A percentile compares a stretch with the other conserved stretches of the same genome.
phyloP scores from a whole-genome alignment of 2,888 invertebrate species.

The Sphaerophoria taeniata region DNA sequence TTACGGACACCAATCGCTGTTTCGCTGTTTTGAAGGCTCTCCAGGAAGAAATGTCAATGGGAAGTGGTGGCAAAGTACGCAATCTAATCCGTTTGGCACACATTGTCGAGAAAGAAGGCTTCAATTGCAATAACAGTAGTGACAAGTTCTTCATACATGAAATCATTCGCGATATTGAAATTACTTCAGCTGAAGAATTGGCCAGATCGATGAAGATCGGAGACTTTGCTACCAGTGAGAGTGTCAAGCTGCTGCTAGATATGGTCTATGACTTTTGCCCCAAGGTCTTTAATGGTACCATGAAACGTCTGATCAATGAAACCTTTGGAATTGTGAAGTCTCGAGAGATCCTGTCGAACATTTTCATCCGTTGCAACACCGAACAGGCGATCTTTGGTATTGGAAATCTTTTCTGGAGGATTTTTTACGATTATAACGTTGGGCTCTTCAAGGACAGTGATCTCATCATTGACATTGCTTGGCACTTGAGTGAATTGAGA shows the following conservation, averaged over 20 bases:
- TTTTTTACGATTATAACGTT: neutral
- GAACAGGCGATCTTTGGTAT: conserved; percentile 33
- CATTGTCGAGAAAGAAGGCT: neutral
- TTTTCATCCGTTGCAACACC: conserved; percentile 1
- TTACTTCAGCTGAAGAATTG: neutral
- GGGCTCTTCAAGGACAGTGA: neutral
- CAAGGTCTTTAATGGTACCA: conserved; percentile 15
- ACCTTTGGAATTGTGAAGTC: neutral
- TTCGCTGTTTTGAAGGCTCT: conserved; percentile 10
- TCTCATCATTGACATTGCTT: conserved; percentile 21
- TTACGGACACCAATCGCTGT: conserved; percentile 3
- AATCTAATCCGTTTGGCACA: conserved; percentile 5
- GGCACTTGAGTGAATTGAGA: neutral
- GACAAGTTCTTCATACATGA: neutral
- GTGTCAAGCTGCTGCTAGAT: neutral
- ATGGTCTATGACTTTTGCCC: conserved; percentile 16
- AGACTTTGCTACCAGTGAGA: neutral
- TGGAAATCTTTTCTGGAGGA: conserved; percentile 10
- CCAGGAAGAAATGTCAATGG: neutral
- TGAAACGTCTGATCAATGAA: conserved; percentile 15
- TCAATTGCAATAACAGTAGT: conserved; percentile 7
- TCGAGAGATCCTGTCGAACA: conserved; percentile 13
- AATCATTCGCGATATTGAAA: neutral
- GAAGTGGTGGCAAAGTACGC: neutral
- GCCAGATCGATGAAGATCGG: neutral